Evolutionary conservation across 2,113 vertebrate genomes (phyloP).

Genomic region (Psettodes erumei): DNA sequence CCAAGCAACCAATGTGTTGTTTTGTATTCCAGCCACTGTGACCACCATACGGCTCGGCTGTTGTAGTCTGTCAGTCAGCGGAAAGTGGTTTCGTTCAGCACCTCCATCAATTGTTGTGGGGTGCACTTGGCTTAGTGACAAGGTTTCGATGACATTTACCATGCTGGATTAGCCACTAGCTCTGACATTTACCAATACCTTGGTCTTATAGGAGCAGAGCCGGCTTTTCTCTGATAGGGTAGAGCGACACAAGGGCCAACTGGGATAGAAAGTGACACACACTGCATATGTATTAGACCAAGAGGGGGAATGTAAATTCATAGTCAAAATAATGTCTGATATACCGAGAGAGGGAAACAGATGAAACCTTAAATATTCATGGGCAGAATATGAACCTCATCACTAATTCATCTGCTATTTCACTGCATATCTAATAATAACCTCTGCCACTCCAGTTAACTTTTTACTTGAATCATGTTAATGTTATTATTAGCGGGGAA

Average conservation of each 20-base stretch:
- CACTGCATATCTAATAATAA: constrained; percentile 29
- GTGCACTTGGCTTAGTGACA: constrained; percentile 44
- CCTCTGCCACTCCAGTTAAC: not conserved
- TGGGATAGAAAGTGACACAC: constrained; percentile 34
- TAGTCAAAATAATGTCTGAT: constrained; percentile 35
- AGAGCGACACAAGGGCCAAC: constrained; percentile 7
- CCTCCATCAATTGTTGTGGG: constrained; percentile 25
- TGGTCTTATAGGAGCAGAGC: constrained; percentile 22
- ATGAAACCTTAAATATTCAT: constrained; percentile 60
- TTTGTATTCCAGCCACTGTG: not conserved
- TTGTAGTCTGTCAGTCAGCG: constrained; percentile 31
- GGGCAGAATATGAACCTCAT: constrained; percentile 19
- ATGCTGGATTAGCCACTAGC: constrained; percentile 63
- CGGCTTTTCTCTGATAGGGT: constrained; percentile 26
- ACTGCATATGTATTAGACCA: constrained; percentile 29
- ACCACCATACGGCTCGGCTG: not conserved
- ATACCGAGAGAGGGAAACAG: constrained; percentile 19
- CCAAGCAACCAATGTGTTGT: constrained; percentile 20
- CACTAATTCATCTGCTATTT: constrained; percentile 42
- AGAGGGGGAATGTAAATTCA: constrained; percentile 7
- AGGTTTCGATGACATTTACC: constrained; percentile 70
- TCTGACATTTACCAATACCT: constrained; percentile 75
- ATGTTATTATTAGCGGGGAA: not conserved
- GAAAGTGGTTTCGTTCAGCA: constrained; percentile 28
- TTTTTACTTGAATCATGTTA: constrained; percentile 5